phyloP scores from a whole-genome alignment of 2,113 vertebrate genomes.

The Puntigrus tetrazona region DNA sequence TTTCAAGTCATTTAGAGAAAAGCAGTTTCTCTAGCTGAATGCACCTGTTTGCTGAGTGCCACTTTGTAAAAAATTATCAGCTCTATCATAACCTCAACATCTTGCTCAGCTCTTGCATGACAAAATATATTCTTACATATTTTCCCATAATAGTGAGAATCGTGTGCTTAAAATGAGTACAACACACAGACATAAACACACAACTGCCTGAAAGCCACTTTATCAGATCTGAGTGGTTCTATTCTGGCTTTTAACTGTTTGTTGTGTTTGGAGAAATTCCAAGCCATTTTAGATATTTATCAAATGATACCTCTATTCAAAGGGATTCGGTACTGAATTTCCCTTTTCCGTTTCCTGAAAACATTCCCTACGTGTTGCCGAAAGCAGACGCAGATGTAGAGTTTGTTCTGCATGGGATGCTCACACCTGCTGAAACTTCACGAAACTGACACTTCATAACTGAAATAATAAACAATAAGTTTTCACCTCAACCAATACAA shows the following conservation, averaged over 20 bases:
- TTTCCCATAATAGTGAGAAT: conserved; percentile 29
- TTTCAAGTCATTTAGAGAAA: conserved; percentile 50
- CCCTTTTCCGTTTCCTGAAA: conserved; percentile 24
- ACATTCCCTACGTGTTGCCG: conserved; percentile 33
- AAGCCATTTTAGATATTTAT: conserved; percentile 47
- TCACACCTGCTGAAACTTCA: conserved; percentile 48
- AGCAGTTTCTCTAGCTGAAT: conserved; percentile 62
- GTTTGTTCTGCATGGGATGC: conserved; percentile 1
- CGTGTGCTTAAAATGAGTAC: conserved; percentile 9
- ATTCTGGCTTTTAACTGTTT: conserved; percentile 44
- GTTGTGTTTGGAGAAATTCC: conserved; percentile 50
- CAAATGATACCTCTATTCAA: conserved; percentile 50
- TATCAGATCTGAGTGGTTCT: conserved; percentile 44
- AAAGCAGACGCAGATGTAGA: conserved; percentile 8
- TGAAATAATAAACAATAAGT: no score
- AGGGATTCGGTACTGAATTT: conserved; percentile 46
- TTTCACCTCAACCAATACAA: no score
- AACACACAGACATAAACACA: conserved; percentile 34
- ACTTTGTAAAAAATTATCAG: conserved; percentile 63
- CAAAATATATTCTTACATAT: conserved; percentile 12
- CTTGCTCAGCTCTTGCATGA: conserved; percentile 43
- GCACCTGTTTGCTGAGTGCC: conserved; percentile 66
- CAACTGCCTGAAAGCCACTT: conserved; percentile 15
- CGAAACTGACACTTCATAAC: conserved; percentile 18
- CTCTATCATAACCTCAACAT: conserved; percentile 65